A percentile compares a stretch with the other conserved stretches of the same genome.
Conservation (phyloP, 2,888 invertebrate genomes). For the Marronus borbonicus region DNA sequence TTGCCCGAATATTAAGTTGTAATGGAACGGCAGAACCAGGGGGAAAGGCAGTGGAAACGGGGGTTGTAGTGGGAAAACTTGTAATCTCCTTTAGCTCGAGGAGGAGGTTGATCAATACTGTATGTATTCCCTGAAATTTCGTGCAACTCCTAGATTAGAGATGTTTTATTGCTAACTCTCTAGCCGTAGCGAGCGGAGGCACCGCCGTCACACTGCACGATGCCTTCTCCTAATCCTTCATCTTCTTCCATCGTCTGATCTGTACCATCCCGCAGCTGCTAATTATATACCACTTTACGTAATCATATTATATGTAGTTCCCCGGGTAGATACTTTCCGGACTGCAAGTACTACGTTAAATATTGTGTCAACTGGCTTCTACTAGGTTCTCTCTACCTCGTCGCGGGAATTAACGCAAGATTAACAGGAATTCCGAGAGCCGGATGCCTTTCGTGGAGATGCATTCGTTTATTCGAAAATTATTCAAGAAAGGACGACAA, state of each 20-base stretch:
- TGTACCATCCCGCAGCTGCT: constrained; percentile 52
- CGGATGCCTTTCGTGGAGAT: background rate
- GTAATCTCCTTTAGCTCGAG: constrained; percentile 26
- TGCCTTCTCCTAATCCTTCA: constrained; percentile 22
- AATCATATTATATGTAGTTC: constrained; percentile 61
- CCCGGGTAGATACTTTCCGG: constrained; percentile 46
- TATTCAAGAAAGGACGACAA: constrained; percentile 7
- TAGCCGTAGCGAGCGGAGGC: constrained; percentile 43
- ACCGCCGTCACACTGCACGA: background rate
- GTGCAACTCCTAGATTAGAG: constrained; percentile 59
- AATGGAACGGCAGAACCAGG: constrained; percentile 54
- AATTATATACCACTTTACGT: constrained; percentile 64
- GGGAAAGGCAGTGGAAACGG: background rate
- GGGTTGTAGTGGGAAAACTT: constrained; percentile 21
- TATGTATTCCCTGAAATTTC: constrained; percentile 56
- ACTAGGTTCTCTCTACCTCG: background rate
- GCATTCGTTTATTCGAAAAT: constrained; percentile 5
- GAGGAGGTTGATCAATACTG: constrained; percentile 37
- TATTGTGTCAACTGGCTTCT: constrained; percentile 52
- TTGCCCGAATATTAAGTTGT: constrained; percentile 55
- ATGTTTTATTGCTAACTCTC: constrained; percentile 60
- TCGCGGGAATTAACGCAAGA: constrained; percentile 16
- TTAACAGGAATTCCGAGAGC: constrained; percentile 28
- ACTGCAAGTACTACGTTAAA: constrained; percentile 49
- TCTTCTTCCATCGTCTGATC: constrained; percentile 23